A percentile compares a stretch with the other conserved stretches of the same genome.
These are phyloP conservation scores for Cryptophagus acutangulus DNA, from an alignment of 2,888 invertebrate species.

Conservation along the genomic window DNA sequence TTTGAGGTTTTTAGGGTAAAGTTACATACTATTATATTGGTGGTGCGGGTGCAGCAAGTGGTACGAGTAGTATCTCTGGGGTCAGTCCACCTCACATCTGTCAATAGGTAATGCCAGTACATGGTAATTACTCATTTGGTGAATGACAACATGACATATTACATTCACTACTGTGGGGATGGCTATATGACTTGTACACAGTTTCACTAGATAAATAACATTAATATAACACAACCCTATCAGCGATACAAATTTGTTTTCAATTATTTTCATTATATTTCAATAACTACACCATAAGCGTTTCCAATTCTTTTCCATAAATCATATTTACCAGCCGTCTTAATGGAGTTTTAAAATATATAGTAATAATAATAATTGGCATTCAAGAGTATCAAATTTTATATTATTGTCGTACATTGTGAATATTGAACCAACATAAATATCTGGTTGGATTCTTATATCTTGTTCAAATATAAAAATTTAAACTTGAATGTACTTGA, in stretches of 20 bases:
- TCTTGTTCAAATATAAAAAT: no score
- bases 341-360: no score
- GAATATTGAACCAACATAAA: no score
- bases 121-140: constrained; percentile 45
- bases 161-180: constrained; percentile 36
- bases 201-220: constrained; percentile 31
- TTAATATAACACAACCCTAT: constrained; percentile 27
- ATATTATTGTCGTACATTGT: no score
- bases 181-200: constrained; percentile 25
- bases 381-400: no score
- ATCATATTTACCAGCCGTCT: no score
- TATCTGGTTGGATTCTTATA: no score
- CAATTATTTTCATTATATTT: constrained; percentile 19
- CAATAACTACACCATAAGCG: no score
- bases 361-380: no score
- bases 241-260: constrained; percentile 15
- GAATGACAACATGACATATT: constrained; percentile 47
- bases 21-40: constrained; percentile 10
- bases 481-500: no score
- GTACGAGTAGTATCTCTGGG: constrained; percentile 35
- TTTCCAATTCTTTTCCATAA: no score
- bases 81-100: constrained; percentile 43
- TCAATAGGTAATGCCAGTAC: constrained; percentile 43
- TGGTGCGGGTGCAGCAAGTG: constrained; percentile 27
- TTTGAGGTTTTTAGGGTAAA: constrained; percentile 4